Base-by-base conservation (phyloP, 2,113 vertebrate species). In the Choloepus hoffmanni region DNA sequence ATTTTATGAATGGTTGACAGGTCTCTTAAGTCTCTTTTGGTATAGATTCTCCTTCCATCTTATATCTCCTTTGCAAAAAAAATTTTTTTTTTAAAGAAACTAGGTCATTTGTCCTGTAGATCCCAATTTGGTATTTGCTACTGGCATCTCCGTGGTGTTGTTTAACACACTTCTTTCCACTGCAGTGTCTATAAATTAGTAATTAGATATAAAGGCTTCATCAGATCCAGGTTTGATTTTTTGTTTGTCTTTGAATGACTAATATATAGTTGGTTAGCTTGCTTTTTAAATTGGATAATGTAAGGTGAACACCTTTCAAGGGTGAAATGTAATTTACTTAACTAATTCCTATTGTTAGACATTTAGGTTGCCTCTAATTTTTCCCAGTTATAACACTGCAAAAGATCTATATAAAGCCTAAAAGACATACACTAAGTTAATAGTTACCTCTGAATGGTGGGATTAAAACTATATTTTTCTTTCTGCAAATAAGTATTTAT, bases 21-120 rank as follows among this genome's bases (percentile, higher is more conserved):
- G 24, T 72, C 55, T 65, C 14, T 94, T n/a, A 78, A 23, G 53
- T 86, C 33, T 92, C n/a, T 68, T 73, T 92, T 82, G 65, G n/a
- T 76, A 63, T 62, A 83, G 60, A 13, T n/a, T 81, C 2, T 21
- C 9, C 23, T 14, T 85, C 33, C 15, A 91, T 48, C 28, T 83
- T 90, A 33, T 86, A 90, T 88, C 8, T 15, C 23, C 43, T 85
- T 79, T 88, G 58, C 23, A 81, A 65, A 21, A 21, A 60, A 21
- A 21, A 74, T 72, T 84, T 84, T 68, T 86, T 58, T 90, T 95
- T 86, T 76, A 77, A 81, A 77, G 21, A 74, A 95, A 83, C 40
- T 77, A 45, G 85, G 78, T 89, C 43, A 93, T 78, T 55, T 85
- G 28, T 89, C 19, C 43, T 21, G 30, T 60, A 53, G 36, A 23